Conservation (phyloP, 2,113 vertebrate species). For the Gambusia holbrooki region DNA sequence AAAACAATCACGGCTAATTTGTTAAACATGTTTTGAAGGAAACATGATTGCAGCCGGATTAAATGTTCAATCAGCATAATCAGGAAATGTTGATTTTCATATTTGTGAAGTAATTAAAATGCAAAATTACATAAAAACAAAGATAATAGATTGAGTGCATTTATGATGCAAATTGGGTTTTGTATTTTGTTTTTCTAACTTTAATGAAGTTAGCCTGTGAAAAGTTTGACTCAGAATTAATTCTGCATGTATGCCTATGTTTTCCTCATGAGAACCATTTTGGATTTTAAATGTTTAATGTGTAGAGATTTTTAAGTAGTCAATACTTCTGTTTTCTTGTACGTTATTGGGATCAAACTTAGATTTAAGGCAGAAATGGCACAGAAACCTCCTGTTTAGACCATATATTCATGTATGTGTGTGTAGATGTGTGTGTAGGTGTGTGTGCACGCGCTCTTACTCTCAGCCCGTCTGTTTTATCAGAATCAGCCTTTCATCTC, state of each 20-base stretch:
- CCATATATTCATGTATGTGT: neutral
- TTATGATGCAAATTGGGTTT: neutral
- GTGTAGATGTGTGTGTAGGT: neutral
- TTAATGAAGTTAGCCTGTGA: neutral
- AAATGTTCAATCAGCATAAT: neutral
- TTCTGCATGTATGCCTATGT: neutral
- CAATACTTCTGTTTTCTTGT: neutral
- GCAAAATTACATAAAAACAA: neutral
- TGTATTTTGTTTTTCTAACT: neutral
- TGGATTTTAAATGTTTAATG: neutral
- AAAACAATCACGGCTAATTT: neutral
- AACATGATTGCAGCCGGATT: neutral
- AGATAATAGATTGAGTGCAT: neutral
- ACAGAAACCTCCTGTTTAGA: neutral
- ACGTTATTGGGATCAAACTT: neutral
- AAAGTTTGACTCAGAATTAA: neutral
- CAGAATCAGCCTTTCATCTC: constrained; percentile 61
- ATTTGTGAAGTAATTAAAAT: neutral
- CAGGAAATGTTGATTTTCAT: neutral
- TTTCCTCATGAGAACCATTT: neutral
- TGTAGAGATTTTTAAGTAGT: neutral
- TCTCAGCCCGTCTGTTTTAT: constrained; percentile 61
- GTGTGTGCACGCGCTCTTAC: constrained; percentile 7
- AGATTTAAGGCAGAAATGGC: neutral
- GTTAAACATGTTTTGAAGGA: neutral